Conservation (phyloP, 2,888 invertebrate species). For the Tillus elongatus region DNA sequence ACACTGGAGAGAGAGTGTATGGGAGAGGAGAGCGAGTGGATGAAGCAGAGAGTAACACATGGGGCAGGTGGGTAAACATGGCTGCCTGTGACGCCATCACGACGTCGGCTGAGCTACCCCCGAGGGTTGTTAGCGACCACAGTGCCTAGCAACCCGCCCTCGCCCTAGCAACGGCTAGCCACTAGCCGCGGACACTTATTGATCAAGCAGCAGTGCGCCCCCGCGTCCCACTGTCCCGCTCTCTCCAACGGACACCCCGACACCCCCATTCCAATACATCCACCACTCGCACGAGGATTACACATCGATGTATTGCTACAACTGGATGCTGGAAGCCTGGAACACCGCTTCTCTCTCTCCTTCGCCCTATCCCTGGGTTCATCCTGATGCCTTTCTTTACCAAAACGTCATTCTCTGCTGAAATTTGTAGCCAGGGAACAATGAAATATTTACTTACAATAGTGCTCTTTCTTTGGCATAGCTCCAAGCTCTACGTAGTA, state of each 20-base stretch:
- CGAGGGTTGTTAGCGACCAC: conserved; percentile 47
- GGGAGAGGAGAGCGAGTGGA: too few relatives aligned
- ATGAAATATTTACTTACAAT: too few relatives aligned
- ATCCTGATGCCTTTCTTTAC: too few relatives aligned
- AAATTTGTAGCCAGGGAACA: too few relatives aligned
- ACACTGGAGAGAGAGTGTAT: too few relatives aligned
- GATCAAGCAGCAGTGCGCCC: conserved; percentile 35
- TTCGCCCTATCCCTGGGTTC: too few relatives aligned
- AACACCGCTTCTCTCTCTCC: too few relatives aligned
- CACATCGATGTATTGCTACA: too few relatives aligned
- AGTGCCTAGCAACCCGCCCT: conserved; percentile 46
- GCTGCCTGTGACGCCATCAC: conserved; percentile 42
- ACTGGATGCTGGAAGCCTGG: too few relatives aligned
- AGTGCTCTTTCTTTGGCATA: too few relatives aligned
- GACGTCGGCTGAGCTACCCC: conserved; percentile 38
- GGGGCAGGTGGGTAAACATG: conserved; percentile 43
- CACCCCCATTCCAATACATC: conserved; percentile 19
- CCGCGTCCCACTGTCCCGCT: conserved; percentile 21
- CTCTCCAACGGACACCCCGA: conserved; percentile 18
- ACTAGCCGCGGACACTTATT: conserved; percentile 47
- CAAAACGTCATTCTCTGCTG: too few relatives aligned
- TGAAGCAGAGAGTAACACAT: conserved; percentile 32
- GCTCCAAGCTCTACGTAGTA: too few relatives aligned
- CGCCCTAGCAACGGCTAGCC: conserved; percentile 47
- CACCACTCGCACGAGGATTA: conserved; percentile 22